Conservation (phyloP, 2,888 invertebrate species). For the Meghimatium bilineatum region DNA sequence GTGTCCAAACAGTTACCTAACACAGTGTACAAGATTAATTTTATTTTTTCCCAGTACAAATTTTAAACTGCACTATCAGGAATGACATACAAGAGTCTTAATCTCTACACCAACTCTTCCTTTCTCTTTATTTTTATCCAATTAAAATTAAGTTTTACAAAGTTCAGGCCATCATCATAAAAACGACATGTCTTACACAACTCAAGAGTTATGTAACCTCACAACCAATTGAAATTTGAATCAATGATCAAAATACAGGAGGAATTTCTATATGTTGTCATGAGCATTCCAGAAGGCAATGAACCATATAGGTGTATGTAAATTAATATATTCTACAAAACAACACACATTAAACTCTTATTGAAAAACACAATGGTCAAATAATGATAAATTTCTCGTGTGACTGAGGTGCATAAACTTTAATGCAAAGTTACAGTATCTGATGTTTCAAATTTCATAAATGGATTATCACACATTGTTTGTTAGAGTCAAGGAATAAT, state of each 20-base stretch:
- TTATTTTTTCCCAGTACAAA: no score
- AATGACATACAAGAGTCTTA: no score
- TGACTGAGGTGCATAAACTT: constrained; percentile 15
- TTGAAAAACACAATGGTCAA: not conserved
- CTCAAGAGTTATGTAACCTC: not conserved
- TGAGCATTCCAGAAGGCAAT: not conserved
- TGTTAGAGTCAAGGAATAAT: not conserved
- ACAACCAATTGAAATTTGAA: not conserved
- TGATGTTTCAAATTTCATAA: not conserved
- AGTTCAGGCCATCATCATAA: not conserved
- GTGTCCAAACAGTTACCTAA: no score
- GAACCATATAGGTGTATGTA: not conserved
- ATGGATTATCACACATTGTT: not conserved
- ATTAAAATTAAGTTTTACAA: not conserved
- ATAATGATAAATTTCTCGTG: not conserved
- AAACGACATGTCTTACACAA: not conserved
- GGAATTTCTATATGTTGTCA: not conserved
- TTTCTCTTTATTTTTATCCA: not conserved
- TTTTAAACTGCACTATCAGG: no score
- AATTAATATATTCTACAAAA: not conserved
- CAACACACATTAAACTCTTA: not conserved
- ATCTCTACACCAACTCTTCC: no score
- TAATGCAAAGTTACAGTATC: not conserved
- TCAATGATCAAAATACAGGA: not conserved
- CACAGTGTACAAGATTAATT: no score